Conservation (phyloP, 2,797 vertebrate species). For the Hoplostethus mediterraneus region DNA sequence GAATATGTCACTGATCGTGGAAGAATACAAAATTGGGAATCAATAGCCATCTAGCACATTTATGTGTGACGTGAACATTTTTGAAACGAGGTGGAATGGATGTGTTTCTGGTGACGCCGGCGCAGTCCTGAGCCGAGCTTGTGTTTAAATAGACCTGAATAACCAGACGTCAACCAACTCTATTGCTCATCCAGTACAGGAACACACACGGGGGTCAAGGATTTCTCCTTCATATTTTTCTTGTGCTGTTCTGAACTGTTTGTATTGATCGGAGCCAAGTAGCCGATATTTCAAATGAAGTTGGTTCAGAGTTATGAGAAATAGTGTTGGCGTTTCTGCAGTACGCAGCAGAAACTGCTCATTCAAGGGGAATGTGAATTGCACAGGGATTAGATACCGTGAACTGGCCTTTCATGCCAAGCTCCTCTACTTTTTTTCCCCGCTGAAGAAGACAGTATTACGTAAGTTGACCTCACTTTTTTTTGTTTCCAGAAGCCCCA, state of each 20-base stretch:
- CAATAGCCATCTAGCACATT: conserved; percentile 38
- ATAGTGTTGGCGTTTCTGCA: conserved; percentile 45
- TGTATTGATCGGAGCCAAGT: conserved; percentile 61
- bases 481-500: conserved; percentile 6
- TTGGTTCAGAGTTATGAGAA: conserved; percentile 38
- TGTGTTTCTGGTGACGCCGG: conserved; percentile 7
- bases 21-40: conserved; percentile 38
- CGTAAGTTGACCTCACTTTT: conserved; percentile 14
- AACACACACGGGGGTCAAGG: conserved; percentile 35
- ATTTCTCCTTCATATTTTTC: conserved; percentile 38
- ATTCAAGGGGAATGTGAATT: conserved; percentile 22
- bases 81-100: not conserved
- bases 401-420: conserved; percentile 35
- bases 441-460: conserved; percentile 19
- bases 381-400: conserved; percentile 37
- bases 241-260: conserved; percentile 46
- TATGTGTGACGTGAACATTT: conserved; percentile 37
- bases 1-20: conserved; percentile 32
- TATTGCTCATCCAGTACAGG: conserved; percentile 22
- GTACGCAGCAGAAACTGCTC: conserved; percentile 51
- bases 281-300: conserved; percentile 60
- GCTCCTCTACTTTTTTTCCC: conserved; percentile 1
- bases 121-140: not conserved
- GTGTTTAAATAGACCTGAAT: conserved; percentile 26
- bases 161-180: conserved; percentile 21